A percentile compares a stretch with the other conserved stretches of the same genome.
Evolutionary conservation across 2,888 invertebrate genomes (phyloP).

Genomic region (Luperina nickerlii): DNA sequence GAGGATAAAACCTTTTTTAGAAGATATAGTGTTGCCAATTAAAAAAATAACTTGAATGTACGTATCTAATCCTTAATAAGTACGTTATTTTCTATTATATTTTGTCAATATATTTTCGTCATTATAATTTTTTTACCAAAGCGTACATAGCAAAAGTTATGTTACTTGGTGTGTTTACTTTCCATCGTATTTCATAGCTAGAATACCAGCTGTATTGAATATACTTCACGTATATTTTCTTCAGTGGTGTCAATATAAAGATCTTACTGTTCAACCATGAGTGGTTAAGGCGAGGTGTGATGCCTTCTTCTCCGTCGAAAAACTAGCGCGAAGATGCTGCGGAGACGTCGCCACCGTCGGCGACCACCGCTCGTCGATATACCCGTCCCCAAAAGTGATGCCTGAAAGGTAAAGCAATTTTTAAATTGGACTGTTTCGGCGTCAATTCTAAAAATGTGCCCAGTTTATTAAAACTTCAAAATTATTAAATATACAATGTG

Average conservation of each 20-base stretch:
- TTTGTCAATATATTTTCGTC: conserved; percentile 40
- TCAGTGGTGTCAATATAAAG: conserved; percentile 22
- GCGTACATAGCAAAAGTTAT: conserved; percentile 59
- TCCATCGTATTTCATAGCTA: conserved; percentile 28
- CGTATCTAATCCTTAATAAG: conserved; percentile 48
- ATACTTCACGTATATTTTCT: conserved; percentile 23
- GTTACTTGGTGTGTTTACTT: conserved; percentile 33
- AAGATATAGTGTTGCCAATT: conserved; percentile 47
- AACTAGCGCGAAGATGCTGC: conserved; percentile 95
- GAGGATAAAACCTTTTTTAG: conserved; percentile 36
- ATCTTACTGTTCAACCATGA: conserved; percentile 47
- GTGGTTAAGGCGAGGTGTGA: conserved; percentile 76
- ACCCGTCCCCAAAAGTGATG: conserved; percentile 88
- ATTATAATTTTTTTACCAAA: conserved; percentile 23
- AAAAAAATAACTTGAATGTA: conserved; percentile 52
- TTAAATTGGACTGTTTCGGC: background rate
- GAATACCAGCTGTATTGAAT: conserved; percentile 31
- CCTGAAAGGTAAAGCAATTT: conserved; percentile 72
- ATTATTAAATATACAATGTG: background rate
- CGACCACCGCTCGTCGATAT: conserved; percentile 90
- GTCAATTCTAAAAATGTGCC: background rate
- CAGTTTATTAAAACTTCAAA: background rate
- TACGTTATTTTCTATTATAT: conserved; percentile 53
- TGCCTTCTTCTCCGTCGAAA: conserved; percentile 92
- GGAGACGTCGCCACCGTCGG: conserved; percentile 95